Evolutionary conservation across 2,113 vertebrate species (phyloP), one percentile per base, ranked within the genome.

Genomic region (Micromys minutus): DNA sequence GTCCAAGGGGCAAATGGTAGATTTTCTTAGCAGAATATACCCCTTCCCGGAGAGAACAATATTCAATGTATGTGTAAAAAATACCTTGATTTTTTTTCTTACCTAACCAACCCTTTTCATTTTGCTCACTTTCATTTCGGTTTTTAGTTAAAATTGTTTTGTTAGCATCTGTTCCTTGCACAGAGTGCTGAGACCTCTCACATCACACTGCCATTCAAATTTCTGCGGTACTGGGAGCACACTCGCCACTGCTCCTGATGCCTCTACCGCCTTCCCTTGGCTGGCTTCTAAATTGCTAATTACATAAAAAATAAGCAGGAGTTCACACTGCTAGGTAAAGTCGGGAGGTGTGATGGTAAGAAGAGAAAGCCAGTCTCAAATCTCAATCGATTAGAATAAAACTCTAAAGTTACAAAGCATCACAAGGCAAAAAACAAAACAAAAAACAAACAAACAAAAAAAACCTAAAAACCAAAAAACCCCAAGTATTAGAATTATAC

Each of bases 361-460:
- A 29, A 59, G n/a, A 85, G 67, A 91, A 94, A 63, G 67, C 36
- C 8, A 52, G 86, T 96, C 91, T 71, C 36, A 19, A 71, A 67
- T 77, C 13, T 50, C 9, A 61, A 63, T 65, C 75, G 81, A 59
- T 95, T 95, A 34, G n/a, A 85, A 93, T 86, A 80, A 93, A 97
- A 85, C 75, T 22, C 16, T 69, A 67, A 72, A 76, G 45, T 75
- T 39, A 88, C 52, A 94, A 85, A 80, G 29, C 65, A 31, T 19
- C 22, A 63, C 5, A 34, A 0, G 16, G 24, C 31, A 83, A 91
- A 9, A n/a, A n/a, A n/a, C n/a, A n/a, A n/a, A n/a, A n/a, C n/a
- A n/a, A n/a, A n/a, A n/a, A n/a, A n/a, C n/a, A n/a, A n/a, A n/a
- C n/a, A n/a, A n/a, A n/a, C n/a, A n/a, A n/a, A n/a, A n/a, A n/a